Conservation (phyloP, 2,888 invertebrate species). For the Aspidiotus destructor region DNA sequence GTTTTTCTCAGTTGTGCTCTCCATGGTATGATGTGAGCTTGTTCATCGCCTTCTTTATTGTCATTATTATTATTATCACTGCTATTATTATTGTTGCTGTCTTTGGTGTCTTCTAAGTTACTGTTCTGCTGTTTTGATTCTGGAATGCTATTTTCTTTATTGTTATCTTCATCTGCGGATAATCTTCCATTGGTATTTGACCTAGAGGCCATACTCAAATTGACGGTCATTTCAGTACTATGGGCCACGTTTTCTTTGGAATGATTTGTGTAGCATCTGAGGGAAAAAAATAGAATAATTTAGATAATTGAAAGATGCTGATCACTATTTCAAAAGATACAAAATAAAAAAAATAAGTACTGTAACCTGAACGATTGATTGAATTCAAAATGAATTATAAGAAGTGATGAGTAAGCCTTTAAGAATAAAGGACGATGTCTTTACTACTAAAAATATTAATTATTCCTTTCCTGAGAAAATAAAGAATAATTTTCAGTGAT, state of each 20-base stretch:
- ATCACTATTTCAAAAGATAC: no score
- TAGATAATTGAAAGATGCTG: neutral
- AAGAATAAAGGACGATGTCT: no score
- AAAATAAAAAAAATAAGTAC: no score
- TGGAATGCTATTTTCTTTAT: slow-evolving; percentile 43
- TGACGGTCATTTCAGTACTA: slow-evolving; percentile 19
- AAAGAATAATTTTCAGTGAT: no score
- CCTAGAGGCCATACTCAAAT: slow-evolving; percentile 5
- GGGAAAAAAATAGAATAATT: neutral
- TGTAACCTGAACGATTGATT: no score
- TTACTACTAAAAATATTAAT: no score
- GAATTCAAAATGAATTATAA: no score
- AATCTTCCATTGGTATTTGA: slow-evolving; percentile 24
- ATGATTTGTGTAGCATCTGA: slow-evolving; percentile 10
- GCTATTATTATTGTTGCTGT: neutral
- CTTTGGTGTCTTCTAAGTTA: slow-evolving; percentile 9
- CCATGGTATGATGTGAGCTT: slow-evolving; percentile 72
- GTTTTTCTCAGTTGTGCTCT: slow-evolving; percentile 79
- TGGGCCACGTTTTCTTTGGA: slow-evolving; percentile 18
- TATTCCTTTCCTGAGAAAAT: no score
- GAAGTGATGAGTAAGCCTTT: no score
- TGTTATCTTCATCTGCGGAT: slow-evolving; percentile 35
- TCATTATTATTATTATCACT: no score
- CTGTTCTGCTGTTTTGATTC: slow-evolving; percentile 37
- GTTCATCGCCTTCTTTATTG: slow-evolving; percentile 48